Conservation (phyloP, 2,113 vertebrate genomes). For the Rhinogobius similis region DNA sequence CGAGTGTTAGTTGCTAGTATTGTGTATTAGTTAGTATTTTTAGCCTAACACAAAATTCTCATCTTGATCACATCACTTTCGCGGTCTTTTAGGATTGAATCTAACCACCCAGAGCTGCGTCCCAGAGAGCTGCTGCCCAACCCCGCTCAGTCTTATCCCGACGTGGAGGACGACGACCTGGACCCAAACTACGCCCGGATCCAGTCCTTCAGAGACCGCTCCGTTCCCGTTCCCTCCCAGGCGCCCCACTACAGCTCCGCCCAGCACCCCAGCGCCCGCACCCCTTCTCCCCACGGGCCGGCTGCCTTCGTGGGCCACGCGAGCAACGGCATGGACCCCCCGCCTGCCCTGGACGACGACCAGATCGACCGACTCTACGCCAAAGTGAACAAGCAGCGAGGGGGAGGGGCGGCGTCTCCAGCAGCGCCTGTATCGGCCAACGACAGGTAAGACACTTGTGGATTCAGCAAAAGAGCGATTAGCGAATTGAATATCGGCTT, state of each 20-base stretch:
- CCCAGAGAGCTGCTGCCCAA: slow-evolving; percentile 51
- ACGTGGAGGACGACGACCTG: slow-evolving; percentile 90
- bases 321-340: slow-evolving; percentile 36
- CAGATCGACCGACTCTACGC: slow-evolving; percentile 90
- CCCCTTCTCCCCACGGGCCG: slow-evolving; percentile 72
- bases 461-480: not conserved
- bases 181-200: slow-evolving; percentile 97
- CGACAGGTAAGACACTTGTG: slow-evolving; percentile 82
- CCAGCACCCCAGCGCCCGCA: slow-evolving; percentile 69
- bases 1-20: too few species aligned
- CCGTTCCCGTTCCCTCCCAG: slow-evolving; percentile 65
- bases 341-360: slow-evolving; percentile 80
- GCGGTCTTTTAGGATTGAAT: slow-evolving; percentile 81
- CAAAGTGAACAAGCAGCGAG: slow-evolving; percentile 93
- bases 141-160: slow-evolving; percentile 64
- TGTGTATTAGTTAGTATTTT: too few species aligned
- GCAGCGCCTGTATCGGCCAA: slow-evolving; percentile 64
- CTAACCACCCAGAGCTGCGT: slow-evolving; percentile 87
- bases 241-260: slow-evolving; percentile 42
- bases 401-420: slow-evolving; percentile 51
- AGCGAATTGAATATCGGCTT: too few species aligned
- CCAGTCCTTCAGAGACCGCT: slow-evolving; percentile 85
- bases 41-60: too few species aligned
- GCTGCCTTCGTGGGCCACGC: slow-evolving; percentile 54
- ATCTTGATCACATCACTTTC: too few species aligned